These are phyloP conservation scores for Marasmarcha lunaedactyla DNA, from an alignment of 2,888 invertebrate genomes.

Conservation along the genomic window DNA sequence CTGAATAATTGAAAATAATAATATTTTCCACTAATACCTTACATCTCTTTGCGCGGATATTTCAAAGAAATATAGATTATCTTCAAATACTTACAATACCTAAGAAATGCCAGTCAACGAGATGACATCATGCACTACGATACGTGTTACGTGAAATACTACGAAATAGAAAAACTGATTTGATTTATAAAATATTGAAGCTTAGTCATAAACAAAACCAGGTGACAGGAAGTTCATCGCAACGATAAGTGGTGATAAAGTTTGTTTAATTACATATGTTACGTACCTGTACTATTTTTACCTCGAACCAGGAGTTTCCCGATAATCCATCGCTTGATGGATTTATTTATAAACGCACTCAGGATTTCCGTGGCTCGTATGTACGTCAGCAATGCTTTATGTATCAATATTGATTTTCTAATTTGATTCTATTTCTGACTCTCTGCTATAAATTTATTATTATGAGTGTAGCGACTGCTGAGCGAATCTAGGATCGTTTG, in stretches of 20 bases:
- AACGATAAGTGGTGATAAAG: background rate
- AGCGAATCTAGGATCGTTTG: conserved; percentile 18
- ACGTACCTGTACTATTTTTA: background rate
- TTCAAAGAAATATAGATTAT: too few species aligned
- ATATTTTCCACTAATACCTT: too few species aligned
- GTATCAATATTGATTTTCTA: background rate
- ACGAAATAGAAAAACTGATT: too few species aligned
- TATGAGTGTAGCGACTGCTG: background rate
- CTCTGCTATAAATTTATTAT: background rate
- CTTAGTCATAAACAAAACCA: too few species aligned
- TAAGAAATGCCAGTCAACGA: too few species aligned
- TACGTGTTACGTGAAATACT: too few species aligned
- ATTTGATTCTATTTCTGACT: background rate
- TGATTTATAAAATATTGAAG: too few species aligned
- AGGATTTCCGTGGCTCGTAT: background rate
- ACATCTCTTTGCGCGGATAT: too few species aligned
- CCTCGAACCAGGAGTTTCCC: background rate
- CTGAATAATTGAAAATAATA: too few species aligned
- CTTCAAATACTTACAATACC: too few species aligned
- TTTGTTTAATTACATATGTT: too few species aligned
- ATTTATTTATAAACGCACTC: background rate
- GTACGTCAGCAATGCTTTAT: background rate
- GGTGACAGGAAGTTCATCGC: background rate
- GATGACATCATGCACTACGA: too few species aligned
- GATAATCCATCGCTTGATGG: background rate